Base-by-base conservation (phyloP, 2,888 invertebrate species). In the Archips crataeganus region DNA sequence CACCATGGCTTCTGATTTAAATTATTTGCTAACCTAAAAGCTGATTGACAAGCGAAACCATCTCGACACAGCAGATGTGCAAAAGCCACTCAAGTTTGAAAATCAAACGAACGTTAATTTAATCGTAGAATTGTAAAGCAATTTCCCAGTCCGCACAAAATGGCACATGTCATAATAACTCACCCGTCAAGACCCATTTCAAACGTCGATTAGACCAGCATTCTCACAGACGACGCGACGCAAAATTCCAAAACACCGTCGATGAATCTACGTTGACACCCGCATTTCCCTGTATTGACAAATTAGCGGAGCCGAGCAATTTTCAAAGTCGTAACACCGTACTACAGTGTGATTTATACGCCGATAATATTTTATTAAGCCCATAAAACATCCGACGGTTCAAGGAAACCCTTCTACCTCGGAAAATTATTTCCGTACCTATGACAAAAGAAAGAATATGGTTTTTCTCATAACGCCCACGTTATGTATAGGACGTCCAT, bases 281-380 rank as follows among this genome's bases (percentile, higher is more conserved):
- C 61, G 63, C 67, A 68, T 72, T 81, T 80, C 79, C 83, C 80
- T 83, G 78, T 78, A 81, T 81, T 78, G 79, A 79, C 77, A 85
- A 88, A 87, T 87, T 85, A 87, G 81, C 82, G 76, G 79, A 62
- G 74, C 65, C 76, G 76, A 78, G 81, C 83, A 87, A 88, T 88
- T 89, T 87, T 79, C 82, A 76, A 83, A 81, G 79, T 80, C 79
- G 82, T 82, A 85, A 83, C 83, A 81, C 82, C 78, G 79, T 85
- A 87, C 87, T 85, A 84, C 85, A 77, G 74, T 77, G 78, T 90
- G 89, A 92, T 92, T 91, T 91, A 92, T 91, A 82, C 75, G 78
- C 79, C 84, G 83, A 87, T 87, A 82, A 88, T 89, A 87, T 91
- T 90, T 91, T 92, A 91, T 90, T 86, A 88, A 81, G 78, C 82